Evolutionary conservation across 1,140 invertebrate species (phyloP), one percentile per base, ranked within the genome.

Genomic region (Heliconius hewitsoni): DNA sequence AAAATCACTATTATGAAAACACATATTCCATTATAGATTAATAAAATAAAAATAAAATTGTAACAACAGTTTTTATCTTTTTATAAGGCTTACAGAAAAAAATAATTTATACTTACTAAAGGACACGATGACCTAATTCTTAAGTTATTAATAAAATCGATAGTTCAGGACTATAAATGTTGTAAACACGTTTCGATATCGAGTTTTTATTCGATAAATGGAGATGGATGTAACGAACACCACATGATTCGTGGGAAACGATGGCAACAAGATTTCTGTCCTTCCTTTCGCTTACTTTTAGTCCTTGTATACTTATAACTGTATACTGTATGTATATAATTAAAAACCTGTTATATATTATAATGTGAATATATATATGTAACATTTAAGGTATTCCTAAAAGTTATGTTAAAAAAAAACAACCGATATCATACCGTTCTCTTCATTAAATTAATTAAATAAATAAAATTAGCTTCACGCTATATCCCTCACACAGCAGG

Each of bases 251-350:
- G 89, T 91, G 90, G 85, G 91, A 92, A 88, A 87, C 81, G 81
- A 81, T 85, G 84, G 83, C 83, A 89, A 89, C 88, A 90, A 90
- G 86, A 87, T 89, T 85, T 89, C 83, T 87, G 87, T 90, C 88
- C 86, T 90, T 87, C 89, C 90, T 91, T 90, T 93, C 88, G 85
- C 86, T 83, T 80, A 84, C 86, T 71, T 81, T 87, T 89, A 82
- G 90, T 88, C 83, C 90, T 91, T 91, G 85, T 90, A 82, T 82
- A 78, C 83, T 30, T 30, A 30, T 30, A 30, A 30, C 23, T 23
- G 23, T 23, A 23, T 23, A n/a, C 23, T 2, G 8, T 2, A n/a
- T n/a, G 23, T 57, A n/a, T 57, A 57, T 0, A 23, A 57, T 57
- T 19, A 52, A 0, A 52, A 19, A 52, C 1, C 18, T 16, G 4